These are phyloP conservation scores for Fragum sueziense DNA, from an alignment of 2,888 invertebrate species.

Conservation along the genomic window DNA sequence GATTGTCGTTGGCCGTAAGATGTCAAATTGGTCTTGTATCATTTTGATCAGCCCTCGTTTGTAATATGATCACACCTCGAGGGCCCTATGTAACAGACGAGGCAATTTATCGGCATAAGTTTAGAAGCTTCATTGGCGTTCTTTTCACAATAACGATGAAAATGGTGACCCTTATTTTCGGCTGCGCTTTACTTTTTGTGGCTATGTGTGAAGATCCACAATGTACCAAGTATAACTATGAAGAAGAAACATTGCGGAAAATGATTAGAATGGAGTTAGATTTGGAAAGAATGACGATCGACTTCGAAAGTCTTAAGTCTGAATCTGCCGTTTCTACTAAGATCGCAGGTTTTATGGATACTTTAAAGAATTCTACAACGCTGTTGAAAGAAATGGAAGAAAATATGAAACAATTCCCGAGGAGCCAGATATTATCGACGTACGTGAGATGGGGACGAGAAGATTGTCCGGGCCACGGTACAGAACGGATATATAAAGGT, in stretches of 20 bases:
- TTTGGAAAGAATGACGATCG: neutral
- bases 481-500: neutral
- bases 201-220: neutral
- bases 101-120: neutral
- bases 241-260: neutral
- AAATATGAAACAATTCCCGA: neutral
- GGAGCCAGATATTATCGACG: neutral
- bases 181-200: neutral
- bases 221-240: neutral
- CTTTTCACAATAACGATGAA: neutral
- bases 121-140: neutral
- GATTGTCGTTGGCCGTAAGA: too few species aligned
- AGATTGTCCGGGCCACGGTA: constrained; percentile 7
- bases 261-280: too few species aligned
- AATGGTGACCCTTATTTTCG: neutral
- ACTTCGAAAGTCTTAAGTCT: neutral
- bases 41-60: too few species aligned
- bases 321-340: neutral
- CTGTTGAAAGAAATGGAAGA: neutral
- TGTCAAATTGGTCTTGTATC: too few species aligned
- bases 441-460: constrained; percentile 4
- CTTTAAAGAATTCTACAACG: neutral
- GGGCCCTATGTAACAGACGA: neutral
- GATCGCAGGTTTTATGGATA: neutral
- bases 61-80: neutral